Evolutionary conservation across 2,888 invertebrate genomes (phyloP).

Genomic region (Coelinius sp.): DNA sequence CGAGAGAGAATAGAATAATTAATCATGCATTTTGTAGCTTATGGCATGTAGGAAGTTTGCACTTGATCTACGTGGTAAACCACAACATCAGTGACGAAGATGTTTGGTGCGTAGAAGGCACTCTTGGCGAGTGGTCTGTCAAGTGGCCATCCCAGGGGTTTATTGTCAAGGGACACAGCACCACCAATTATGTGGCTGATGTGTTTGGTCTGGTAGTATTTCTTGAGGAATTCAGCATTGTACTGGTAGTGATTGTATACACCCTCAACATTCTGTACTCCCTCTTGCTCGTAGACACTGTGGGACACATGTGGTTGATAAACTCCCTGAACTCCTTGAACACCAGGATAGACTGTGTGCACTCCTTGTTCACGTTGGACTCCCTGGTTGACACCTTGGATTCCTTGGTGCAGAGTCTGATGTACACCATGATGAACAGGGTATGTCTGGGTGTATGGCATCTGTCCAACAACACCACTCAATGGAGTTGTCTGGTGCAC

Average conservation of each 20-base stretch:
- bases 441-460: slow-evolving; percentile 14
- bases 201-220: slow-evolving; percentile 57
- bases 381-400: slow-evolving; percentile 27
- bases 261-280: neutral
- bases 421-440: slow-evolving; percentile 39
- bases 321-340: slow-evolving; percentile 1
- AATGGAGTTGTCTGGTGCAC: slow-evolving; percentile 6
- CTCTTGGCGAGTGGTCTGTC: slow-evolving; percentile 72
- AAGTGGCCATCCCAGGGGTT: slow-evolving; percentile 74
- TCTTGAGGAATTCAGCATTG: slow-evolving; percentile 54
- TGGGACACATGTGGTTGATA: slow-evolving; percentile 18
- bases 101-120: slow-evolving; percentile 70
- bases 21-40: neutral
- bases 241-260: slow-evolving; percentile 34
- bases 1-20: neutral
- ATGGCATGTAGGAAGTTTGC: slow-evolving; percentile 55
- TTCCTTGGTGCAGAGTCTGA: slow-evolving; percentile 25
- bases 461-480: neutral
- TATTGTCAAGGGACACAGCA: slow-evolving; percentile 70
- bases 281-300: neutral
- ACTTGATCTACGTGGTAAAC: slow-evolving; percentile 71
- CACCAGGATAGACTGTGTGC: slow-evolving; percentile 12
- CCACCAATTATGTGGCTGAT: slow-evolving; percentile 63
- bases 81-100: slow-evolving; percentile 72
- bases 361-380: neutral